Evolutionary conservation across 2,113 vertebrate genomes (phyloP), one percentile per base, ranked within the genome.

Genomic region (Mus musculus): DNA sequence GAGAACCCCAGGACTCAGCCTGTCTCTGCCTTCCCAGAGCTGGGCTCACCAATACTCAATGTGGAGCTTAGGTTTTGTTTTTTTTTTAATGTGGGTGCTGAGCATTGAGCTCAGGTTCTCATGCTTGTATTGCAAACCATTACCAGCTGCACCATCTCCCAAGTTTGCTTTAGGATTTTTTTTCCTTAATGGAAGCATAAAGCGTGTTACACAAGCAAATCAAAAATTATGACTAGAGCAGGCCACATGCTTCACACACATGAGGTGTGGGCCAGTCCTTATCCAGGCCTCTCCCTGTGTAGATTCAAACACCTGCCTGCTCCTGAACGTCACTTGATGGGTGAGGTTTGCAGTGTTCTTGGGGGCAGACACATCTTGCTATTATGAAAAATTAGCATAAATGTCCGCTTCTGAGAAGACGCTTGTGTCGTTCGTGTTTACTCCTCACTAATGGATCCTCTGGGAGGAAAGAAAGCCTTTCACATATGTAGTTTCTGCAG

Each of bases 231-330:
- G 19, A 3, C 6, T 42, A 7, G 3, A 39, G 39, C 54, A 26
- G 36, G 39, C 14, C 26, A 24, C 10, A n/a, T 13, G 4, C 3
- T 5, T 78, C 30, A 2, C 33, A n/a, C 36, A 5, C 28, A 9
- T 4, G 39, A 39, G 56, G 19, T 22, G 6, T 5, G 42, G 24
- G 42, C 5, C 7, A 4, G 20, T 49, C n/a, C 28, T 56, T 5
- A 3, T 5, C 67, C 26, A 12, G 28, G 7, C 28, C 33, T 49
- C 61, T 54, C 76, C 30, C n/a, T 73, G 33, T 14, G 16, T 54
- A 54, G 46, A 10, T 12, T 52, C 3, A 5, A n/a, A 72, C 1
- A 0, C 2, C 46, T 30, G 9, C 6, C 3, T 6, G 67, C 7
- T 39, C 24, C 7, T 10, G 12, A 33, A 6, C 36, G 19, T 8